Evolutionary conservation across 37 sponge, comb jelly and placozoan species (phyloP).

Genomic region (Haliclona indistincta): DNA sequence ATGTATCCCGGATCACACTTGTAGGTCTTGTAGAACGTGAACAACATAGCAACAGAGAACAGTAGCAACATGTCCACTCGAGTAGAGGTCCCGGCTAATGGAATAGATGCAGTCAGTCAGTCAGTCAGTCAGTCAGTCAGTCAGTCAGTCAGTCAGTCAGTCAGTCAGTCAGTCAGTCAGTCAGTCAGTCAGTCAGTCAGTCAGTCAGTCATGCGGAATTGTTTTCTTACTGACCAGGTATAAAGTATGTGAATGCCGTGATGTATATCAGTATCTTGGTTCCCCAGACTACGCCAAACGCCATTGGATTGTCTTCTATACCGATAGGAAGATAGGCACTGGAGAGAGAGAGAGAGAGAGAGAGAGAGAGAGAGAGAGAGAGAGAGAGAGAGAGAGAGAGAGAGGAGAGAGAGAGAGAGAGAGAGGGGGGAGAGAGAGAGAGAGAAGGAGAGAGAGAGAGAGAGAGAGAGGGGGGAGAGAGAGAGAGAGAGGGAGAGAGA

Average conservation of each 20-base stretch:
- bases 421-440: slow-evolving; percentile 7
- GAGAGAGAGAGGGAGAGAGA: slow-evolving; percentile 16
- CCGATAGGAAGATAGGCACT: slow-evolving; percentile 46
- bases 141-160: no score
- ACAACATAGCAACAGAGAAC: slow-evolving; percentile 8
- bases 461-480: slow-evolving; percentile 4
- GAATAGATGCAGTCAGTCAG: no score
- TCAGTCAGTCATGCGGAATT: neutral
- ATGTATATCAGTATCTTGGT: slow-evolving; percentile 70
- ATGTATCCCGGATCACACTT: slow-evolving; percentile 74
- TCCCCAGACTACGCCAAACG: slow-evolving; percentile 74
- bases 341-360: neutral
- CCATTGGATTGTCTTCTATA: slow-evolving; percentile 58
- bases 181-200: no score
- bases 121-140: no score
- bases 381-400: neutral
- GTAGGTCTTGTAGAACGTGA: slow-evolving; percentile 35
- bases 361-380: neutral
- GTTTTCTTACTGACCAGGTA: slow-evolving; percentile 4
- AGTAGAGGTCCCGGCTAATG: slow-evolving; percentile 33
- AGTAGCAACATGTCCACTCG: slow-evolving; percentile 26
- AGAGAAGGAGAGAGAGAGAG: slow-evolving; percentile 1
- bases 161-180: no score
- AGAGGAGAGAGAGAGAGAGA: neutral
- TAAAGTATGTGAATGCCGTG: slow-evolving; percentile 39